phyloP scores from a whole-genome alignment of 2,113 vertebrate species.

The Cynopterus brachyotis region DNA sequence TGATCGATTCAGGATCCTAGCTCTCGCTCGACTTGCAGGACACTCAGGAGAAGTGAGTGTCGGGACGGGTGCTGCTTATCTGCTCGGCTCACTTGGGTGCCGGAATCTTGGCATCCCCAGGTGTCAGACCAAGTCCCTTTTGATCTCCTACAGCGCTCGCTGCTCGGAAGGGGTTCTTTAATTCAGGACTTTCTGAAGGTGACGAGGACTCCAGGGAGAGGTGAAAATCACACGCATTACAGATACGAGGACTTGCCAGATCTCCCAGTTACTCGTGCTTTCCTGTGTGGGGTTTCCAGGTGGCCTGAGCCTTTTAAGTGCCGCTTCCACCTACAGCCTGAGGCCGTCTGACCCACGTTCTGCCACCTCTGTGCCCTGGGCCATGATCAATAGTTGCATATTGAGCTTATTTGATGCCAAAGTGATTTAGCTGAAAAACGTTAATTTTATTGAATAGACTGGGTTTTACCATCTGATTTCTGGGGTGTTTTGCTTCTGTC shows the following conservation, averaged over 20 bases:
- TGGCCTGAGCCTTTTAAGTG: not conserved
- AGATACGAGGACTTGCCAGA: not conserved
- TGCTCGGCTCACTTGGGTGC: not conserved
- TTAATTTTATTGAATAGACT: not conserved
- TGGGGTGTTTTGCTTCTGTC: not conserved
- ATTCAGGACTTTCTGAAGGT: not conserved
- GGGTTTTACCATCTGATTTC: not conserved
- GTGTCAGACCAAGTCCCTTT: not conserved
- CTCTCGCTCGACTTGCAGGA: not conserved
- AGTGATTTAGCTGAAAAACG: not conserved
- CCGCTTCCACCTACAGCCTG: not conserved
- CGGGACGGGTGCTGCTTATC: not conserved
- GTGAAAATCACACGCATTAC: not conserved
- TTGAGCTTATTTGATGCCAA: not conserved
- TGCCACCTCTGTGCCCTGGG: not conserved
- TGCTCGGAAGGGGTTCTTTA: not conserved
- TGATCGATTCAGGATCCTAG: not conserved
- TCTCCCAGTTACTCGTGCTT: not conserved
- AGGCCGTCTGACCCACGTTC: not conserved
- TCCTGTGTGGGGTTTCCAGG: not conserved
- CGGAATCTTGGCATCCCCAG: not conserved
- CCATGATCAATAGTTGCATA: not conserved
- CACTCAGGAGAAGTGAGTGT: not conserved
- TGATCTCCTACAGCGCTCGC: not conserved
- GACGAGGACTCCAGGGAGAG: not conserved